Evolutionary conservation across 2,888 invertebrate species (phyloP).

Genomic region (Biston stratarius): DNA sequence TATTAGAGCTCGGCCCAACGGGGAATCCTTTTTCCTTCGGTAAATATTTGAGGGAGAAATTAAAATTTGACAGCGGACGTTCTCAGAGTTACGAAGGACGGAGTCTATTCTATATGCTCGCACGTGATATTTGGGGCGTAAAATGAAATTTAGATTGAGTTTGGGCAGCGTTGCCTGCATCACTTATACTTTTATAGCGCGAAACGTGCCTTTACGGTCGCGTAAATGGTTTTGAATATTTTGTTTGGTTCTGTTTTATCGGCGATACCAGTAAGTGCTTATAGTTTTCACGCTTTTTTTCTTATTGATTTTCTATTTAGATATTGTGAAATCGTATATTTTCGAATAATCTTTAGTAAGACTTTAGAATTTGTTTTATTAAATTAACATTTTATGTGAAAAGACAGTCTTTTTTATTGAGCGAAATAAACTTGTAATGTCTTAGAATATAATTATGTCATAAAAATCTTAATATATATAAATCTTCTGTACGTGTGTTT

Average conservation of each 20-base stretch:
- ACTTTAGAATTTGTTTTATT: neutral
- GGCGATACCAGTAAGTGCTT: constrained; percentile 27
- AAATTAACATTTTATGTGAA: too few species aligned
- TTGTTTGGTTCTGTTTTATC: constrained; percentile 45
- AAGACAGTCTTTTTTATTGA: too few species aligned
- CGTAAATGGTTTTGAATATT: constrained; percentile 52
- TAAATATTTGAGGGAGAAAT: constrained; percentile 87
- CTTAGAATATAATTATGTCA: too few species aligned
- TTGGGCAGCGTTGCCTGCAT: constrained; percentile 69
- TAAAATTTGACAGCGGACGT: constrained; percentile 84
- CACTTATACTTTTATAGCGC: constrained; percentile 53
- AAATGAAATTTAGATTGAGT: constrained; percentile 86
- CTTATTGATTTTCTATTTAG: constrained; percentile 1
- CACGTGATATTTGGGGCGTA: constrained; percentile 84
- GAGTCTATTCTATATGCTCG: constrained; percentile 78
- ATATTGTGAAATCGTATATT: neutral
- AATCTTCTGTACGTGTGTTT: too few species aligned
- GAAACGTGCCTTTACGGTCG: constrained; percentile 42
- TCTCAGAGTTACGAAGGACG: constrained; percentile 74
- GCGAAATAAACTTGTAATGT: too few species aligned
- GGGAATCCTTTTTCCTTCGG: constrained; percentile 86
- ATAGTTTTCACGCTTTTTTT: constrained; percentile 21
- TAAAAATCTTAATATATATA: too few species aligned
- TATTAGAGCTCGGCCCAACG: constrained; percentile 84
- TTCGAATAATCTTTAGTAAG: neutral